phyloP scores from a whole-genome alignment of 2,888 invertebrate genomes.

The Conus canariensis region DNA sequence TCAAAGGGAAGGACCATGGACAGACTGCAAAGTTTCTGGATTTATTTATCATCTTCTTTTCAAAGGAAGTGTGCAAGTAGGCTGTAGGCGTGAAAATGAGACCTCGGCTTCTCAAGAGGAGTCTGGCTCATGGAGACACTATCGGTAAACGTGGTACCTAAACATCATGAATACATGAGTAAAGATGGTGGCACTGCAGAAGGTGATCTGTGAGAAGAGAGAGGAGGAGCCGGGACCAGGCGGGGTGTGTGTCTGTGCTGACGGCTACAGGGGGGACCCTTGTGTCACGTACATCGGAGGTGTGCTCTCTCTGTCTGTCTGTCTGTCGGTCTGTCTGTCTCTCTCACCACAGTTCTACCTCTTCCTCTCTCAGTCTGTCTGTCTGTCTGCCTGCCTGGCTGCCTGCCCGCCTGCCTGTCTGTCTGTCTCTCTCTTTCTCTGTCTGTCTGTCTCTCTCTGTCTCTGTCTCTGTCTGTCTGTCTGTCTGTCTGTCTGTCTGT shows the following conservation, averaged over 20 bases:
- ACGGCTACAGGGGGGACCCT: conserved; percentile 32
- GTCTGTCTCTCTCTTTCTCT: neutral
- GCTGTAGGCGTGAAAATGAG: neutral
- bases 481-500: too few species aligned
- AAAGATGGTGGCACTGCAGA: neutral
- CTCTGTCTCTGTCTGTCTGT: neutral
- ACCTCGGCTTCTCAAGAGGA: too few species aligned
- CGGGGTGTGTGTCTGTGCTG: conserved; percentile 29
- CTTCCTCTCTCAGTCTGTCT: neutral
- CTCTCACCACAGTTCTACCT: neutral
- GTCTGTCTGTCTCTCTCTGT: neutral
- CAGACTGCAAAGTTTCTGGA: too few species aligned
- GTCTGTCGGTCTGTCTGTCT: too few species aligned
- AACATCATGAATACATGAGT: too few species aligned
- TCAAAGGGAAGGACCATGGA: too few species aligned
- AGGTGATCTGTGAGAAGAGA: conserved; percentile 12
- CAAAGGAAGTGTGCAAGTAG: neutral
- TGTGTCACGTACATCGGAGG: conserved; percentile 32
- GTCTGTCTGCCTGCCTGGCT: neutral
- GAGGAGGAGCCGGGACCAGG: neutral
- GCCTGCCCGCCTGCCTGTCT: neutral
- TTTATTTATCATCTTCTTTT: neutral
- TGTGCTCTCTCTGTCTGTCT: neutral
- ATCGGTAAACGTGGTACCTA: too few species aligned
- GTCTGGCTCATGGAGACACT: neutral